Evolutionary conservation across 2,888 invertebrate genomes (phyloP).

Genomic region (Hyppa rectilinea): DNA sequence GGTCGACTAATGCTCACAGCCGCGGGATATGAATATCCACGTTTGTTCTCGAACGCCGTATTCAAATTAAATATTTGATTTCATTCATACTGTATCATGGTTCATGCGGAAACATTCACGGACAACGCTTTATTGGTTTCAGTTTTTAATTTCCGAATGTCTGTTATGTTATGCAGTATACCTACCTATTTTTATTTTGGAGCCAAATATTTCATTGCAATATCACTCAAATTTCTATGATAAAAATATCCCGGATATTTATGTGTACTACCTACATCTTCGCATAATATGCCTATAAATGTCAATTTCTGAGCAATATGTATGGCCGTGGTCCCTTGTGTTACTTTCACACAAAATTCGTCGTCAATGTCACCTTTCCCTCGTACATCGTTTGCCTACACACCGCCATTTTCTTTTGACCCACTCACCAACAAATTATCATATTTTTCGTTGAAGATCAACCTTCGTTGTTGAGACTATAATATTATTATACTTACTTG

Average conservation of each 20-base stretch:
- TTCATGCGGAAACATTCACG: not conserved
- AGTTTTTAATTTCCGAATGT: slow-evolving; percentile 8
- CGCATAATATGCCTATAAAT: slow-evolving; percentile 7
- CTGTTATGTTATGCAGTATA: not conserved
- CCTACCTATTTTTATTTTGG: not conserved
- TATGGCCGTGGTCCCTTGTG: not conserved
- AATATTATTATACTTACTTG: slow-evolving; percentile 53
- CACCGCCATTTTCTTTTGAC: slow-evolving; percentile 42
- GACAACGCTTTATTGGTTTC: slow-evolving; percentile 12
- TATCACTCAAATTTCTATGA: not conserved
- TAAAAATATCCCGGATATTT: not conserved
- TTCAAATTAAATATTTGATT: slow-evolving; percentile 26
- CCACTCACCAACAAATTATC: slow-evolving; percentile 47
- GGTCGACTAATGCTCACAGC: slow-evolving; percentile 29
- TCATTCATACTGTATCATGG: not conserved
- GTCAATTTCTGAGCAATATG: slow-evolving; percentile 14
- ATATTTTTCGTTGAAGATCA: slow-evolving; percentile 45
- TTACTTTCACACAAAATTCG: slow-evolving; percentile 13
- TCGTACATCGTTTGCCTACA: slow-evolving; percentile 29
- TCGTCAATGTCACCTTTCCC: slow-evolving; percentile 28
- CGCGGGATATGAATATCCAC: slow-evolving; percentile 44
- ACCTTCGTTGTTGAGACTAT: not conserved
- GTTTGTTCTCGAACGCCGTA: slow-evolving; percentile 36
- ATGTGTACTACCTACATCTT: slow-evolving; percentile 2
- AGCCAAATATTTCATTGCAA: not conserved